Base-by-base conservation (phyloP, 2,797 vertebrate genomes). In the Crypturellus tataupa region DNA sequence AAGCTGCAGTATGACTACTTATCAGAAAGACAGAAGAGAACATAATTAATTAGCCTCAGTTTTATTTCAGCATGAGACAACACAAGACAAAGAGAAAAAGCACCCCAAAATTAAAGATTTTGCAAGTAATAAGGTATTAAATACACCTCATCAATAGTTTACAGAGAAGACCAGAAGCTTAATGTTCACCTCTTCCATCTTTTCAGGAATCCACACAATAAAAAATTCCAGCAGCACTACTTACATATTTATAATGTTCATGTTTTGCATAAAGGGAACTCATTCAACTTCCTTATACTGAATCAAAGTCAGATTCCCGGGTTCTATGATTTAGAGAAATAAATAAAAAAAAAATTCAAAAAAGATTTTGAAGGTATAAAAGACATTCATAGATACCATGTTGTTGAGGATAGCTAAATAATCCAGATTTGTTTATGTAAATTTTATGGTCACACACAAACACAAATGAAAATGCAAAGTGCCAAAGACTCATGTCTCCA, bases 251-350 rank as follows among this genome's bases (percentile, higher is more conserved):
- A 84, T 87, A 77, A 65, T 19, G 55, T 59, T 63, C 58, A 29
- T 33, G 73, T 73, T 81, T 65, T 72, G 46, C 69, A 78, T 20
- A 51, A 78, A 44, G 63, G 70, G 92, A 37, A 60, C 35, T 68
- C 62, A 64, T 71, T 91, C 77, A 39, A 35, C 60, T 75, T 65
- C 84, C 79, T 18, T 62, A 44, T 2, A 55, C 46, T 63, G 64
- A 90, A 91, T 85, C 68, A 87, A 91, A 89, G 81, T 46, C 75
- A 92, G 76, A 78, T 84, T 59, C 73, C 27, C 65, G 70, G 72
- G 75, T 94, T 95, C 92, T 69, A 86, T 0, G 17, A 78, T 87
- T 91, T 82, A 59, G 64, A 89, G 60, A 87, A 60, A 55, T 51
- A 15, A 51, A 12, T 24, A 80, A 55, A 72, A 47, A 25, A 11